Base-by-base conservation (phyloP, 2,113 vertebrate genomes). In the Micronycteris hirsuta region DNA sequence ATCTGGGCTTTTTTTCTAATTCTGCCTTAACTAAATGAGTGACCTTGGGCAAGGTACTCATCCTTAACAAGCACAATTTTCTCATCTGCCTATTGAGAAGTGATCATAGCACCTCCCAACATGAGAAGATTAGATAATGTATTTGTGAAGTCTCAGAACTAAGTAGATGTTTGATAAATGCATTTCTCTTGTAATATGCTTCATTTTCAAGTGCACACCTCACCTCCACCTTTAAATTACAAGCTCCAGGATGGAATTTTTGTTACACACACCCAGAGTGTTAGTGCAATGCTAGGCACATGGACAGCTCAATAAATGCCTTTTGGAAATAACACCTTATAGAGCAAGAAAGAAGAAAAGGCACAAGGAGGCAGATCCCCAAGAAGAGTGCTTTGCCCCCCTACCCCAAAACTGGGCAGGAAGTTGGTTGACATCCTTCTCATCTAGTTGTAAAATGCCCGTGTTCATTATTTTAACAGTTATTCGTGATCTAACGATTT, bases 401-500 rank as follows among this genome's bases (percentile, higher is more conserved):
- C 7, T 20, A 20, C 24, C 24, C 1, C 9, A 45, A 7, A 8
- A 78, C 74, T 15, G 84, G 65, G 1, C 22, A 61, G 0, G 0
- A 93, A 19, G 2, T 58, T n/a, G 86, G 43, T 71, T 63, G 31
- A 31, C 86, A 31, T 47, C 10, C 80, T 52, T 94, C 86, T 96
- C 83, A 80, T 20, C 90, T 56, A n/a, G 3, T 5, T 3, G 0
- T 74, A 61, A 58, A 95, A 83, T 38, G 15, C 0, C 13, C 67
- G 41, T 56, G 4, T 93, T 95, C 93, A 91, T 68, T 95, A 97
- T 93, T 97, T 95, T 86, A 84, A 91, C 95, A 20, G 20, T 74
- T 63, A 7, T 95, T 92, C 17, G 2, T 33, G 85, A 97, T 96
- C 97, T 93, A 98, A 89, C 74, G 36, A 78, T 81, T 96, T 87